Conservation (phyloP, 1,140 invertebrate species). For the Cotesia glomerata region DNA sequence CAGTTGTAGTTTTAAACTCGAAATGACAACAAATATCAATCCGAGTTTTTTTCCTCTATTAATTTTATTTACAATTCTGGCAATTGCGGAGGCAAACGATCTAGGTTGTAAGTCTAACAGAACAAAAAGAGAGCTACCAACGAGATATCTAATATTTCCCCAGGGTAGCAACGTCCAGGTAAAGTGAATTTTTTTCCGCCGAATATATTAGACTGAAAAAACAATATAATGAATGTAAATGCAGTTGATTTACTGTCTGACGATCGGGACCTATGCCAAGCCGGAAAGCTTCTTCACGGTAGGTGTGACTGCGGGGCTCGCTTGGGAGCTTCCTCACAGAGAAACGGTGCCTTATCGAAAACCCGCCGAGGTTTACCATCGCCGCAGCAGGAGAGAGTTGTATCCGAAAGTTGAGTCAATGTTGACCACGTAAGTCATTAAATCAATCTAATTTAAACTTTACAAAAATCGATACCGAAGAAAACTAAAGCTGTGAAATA, state of each 20-base stretch:
- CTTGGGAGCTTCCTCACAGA: slow-evolving; percentile 73
- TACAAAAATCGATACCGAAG: background rate
- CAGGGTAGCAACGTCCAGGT: slow-evolving; percentile 62
- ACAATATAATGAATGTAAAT: slow-evolving; percentile 22
- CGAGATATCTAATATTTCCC: slow-evolving; percentile 57
- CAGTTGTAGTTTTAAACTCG: no score
- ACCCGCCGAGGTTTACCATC: slow-evolving; percentile 58
- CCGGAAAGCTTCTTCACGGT: slow-evolving; percentile 70
- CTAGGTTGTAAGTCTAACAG: slow-evolving; percentile 24
- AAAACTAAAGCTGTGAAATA: no score
- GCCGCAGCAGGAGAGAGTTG: slow-evolving; percentile 59
- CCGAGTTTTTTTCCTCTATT: background rate
- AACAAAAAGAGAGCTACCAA: slow-evolving; percentile 40
- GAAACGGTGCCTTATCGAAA: slow-evolving; percentile 49
- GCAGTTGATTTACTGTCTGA: slow-evolving; percentile 71
- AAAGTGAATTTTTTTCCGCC: slow-evolving; percentile 26
- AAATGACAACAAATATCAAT: background rate
- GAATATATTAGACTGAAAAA: background rate
- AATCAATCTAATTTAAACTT: background rate
- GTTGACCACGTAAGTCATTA: slow-evolving; percentile 56
- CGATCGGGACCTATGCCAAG: slow-evolving; percentile 63
- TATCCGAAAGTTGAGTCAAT: slow-evolving; percentile 59
- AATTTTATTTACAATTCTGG: background rate
- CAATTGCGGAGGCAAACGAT: background rate
- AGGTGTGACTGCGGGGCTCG: slow-evolving; percentile 75